Conservation (phyloP, 2,113 vertebrate genomes). For the Okapia johnstoni region DNA sequence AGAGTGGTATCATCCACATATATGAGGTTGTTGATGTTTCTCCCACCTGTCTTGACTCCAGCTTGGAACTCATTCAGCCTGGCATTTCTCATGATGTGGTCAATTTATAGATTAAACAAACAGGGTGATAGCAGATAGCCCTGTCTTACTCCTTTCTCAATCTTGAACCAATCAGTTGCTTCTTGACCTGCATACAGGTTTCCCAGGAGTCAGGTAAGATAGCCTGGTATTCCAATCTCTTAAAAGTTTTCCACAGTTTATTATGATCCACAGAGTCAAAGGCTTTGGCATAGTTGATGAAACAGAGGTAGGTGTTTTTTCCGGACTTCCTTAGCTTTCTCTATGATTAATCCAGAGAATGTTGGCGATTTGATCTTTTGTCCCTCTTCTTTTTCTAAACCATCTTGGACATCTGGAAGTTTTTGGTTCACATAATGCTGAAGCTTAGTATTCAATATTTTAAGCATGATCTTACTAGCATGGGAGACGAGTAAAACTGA, state of each 20-base stretch:
- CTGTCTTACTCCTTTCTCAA: not conserved
- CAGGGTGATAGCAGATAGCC: not conserved
- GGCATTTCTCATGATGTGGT: not conserved
- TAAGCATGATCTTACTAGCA: not conserved
- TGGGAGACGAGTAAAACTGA: not conserved
- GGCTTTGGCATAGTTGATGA: not conserved
- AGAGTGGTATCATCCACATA: not conserved
- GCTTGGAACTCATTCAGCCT: not conserved
- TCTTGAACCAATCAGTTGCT: not conserved
- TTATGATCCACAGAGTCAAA: not conserved
- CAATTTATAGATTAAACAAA: not conserved
- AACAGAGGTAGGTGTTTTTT: not conserved
- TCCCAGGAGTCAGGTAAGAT: not conserved
- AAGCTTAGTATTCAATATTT: not conserved
- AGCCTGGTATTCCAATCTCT: not conserved
- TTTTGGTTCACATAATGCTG: not conserved
- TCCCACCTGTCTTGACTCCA: not conserved
- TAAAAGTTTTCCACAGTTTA: not conserved
- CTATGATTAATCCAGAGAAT: not conserved
- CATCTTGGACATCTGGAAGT: not conserved
- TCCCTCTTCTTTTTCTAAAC: not conserved
- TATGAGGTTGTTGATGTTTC: not conserved
- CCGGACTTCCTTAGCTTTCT: not conserved
- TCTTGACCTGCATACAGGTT: not conserved
- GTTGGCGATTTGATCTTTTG: not conserved